phyloP scores from a whole-genome alignment of 2,888 invertebrate genomes.

The Latrodectus hesperus region DNA sequence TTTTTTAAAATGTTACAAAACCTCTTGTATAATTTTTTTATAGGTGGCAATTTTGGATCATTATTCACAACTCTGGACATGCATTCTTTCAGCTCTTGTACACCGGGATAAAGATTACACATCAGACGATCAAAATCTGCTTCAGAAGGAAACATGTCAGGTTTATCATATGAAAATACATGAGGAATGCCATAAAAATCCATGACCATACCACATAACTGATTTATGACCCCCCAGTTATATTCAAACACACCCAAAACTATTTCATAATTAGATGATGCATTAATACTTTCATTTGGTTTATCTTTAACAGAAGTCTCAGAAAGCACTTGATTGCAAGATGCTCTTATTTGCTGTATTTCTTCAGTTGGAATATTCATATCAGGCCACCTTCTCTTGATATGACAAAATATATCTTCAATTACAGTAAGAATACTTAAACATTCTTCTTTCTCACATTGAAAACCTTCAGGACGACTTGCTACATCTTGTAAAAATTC shows the following conservation, averaged over 20 bases:
- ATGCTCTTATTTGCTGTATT: not conserved
- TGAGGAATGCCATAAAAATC: constrained; percentile 35
- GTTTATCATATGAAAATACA: constrained; percentile 1
- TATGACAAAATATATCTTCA: constrained; percentile 17
- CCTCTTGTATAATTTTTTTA: constrained; percentile 1
- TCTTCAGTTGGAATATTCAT: not conserved
- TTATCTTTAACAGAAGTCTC: not conserved
- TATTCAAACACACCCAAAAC: constrained; percentile 17
- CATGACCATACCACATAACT: constrained; percentile 28
- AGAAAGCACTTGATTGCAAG: not conserved
- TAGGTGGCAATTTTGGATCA: not conserved
- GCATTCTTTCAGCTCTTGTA: not conserved
- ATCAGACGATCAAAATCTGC: constrained; percentile 13
- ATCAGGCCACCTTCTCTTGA: constrained; percentile 9
- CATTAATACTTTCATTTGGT: not conserved
- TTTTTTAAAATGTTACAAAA: not conserved
- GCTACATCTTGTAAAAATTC: constrained; percentile 19
- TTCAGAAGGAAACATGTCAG: constrained; percentile 10
- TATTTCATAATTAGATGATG: not conserved
- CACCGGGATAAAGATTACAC: not conserved
- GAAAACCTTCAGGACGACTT: constrained; percentile 25
- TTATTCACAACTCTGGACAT: constrained; percentile 7
- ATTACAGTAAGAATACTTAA: constrained; percentile 4
- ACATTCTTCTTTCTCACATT: constrained; percentile 15
- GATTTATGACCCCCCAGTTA: constrained; percentile 38